Percentiles rank a stretch among this genome's conserved stretches.
Evolutionary conservation across 2,797 vertebrate species (phyloP).

Genomic region (Hybognathus amarus): DNA sequence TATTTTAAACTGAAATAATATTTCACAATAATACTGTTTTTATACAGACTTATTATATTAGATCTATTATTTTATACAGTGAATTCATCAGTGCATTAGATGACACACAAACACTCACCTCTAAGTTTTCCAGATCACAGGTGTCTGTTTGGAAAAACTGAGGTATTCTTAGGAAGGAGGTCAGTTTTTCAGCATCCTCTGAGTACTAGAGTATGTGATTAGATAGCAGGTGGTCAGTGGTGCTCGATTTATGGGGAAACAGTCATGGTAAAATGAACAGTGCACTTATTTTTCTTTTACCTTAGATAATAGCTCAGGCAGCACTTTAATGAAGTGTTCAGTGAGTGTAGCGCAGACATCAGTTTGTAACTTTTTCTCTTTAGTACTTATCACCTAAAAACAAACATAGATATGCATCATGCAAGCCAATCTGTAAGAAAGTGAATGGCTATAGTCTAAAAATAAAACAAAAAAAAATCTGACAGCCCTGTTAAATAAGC

Average conservation of each 20-base stretch:
- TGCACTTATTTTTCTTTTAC: conserved; percentile 67
- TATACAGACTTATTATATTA: background rate
- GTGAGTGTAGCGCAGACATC: conserved; percentile 88
- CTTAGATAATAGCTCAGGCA: conserved; percentile 88
- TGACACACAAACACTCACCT: conserved; percentile 72
- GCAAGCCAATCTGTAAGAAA: background rate
- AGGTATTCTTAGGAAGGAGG: conserved; percentile 86
- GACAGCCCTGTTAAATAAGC: background rate
- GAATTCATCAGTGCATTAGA: background rate
- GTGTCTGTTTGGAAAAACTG: conserved; percentile 83
- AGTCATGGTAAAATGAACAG: background rate
- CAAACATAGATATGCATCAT: background rate
- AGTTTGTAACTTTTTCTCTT: conserved; percentile 84
- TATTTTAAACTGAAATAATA: background rate
- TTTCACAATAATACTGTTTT: background rate
- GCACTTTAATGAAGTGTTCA: conserved; percentile 82
- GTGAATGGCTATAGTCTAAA: background rate
- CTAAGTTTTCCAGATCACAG: conserved; percentile 68
- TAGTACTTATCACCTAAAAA: conserved; percentile 78
- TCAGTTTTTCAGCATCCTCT: conserved; percentile 74
- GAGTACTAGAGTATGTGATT: conserved; percentile 79
- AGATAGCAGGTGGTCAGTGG: background rate
- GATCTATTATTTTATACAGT: background rate
- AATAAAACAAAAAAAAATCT: background rate
- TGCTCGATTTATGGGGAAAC: background rate